Evolutionary conservation across 2,797 vertebrate genomes (phyloP).

Genomic region (Aulostomus chinensis): DNA sequence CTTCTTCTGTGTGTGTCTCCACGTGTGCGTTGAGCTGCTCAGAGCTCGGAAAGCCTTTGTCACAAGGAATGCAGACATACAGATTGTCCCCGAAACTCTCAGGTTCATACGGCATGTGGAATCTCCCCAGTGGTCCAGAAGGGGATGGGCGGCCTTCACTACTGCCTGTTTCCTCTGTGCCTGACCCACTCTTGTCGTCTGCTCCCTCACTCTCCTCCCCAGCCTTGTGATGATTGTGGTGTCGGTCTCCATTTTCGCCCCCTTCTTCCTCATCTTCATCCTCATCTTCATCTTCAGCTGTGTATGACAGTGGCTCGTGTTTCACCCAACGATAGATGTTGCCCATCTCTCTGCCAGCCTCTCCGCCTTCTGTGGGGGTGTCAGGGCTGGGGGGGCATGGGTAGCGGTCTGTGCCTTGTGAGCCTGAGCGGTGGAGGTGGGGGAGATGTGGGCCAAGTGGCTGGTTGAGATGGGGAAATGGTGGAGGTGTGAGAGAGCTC

Average conservation of each 20-base stretch:
- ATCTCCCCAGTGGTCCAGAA: slow-evolving; percentile 85
- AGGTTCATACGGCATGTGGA: slow-evolving; percentile 93
- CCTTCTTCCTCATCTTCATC: slow-evolving; percentile 90
- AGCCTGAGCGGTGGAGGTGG: slow-evolving; percentile 77
- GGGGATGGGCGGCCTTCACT: slow-evolving; percentile 93
- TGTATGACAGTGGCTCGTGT: slow-evolving; percentile 84
- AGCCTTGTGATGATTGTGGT: slow-evolving; percentile 76
- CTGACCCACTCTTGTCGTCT: slow-evolving; percentile 92
- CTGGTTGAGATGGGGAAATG: slow-evolving; percentile 82
- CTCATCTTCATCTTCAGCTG: slow-evolving; percentile 87
- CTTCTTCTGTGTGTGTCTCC: slow-evolving; percentile 97
- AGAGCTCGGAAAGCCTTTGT: slow-evolving; percentile 97
- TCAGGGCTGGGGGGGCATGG: slow-evolving; percentile 76
- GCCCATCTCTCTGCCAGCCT: slow-evolving; percentile 72
- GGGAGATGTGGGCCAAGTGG: slow-evolving; percentile 79
- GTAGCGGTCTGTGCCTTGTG: slow-evolving; percentile 77
- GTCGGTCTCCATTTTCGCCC: slow-evolving; percentile 78
- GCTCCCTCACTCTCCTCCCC: slow-evolving; percentile 80
- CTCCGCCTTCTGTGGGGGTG: slow-evolving; percentile 70
- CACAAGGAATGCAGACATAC: slow-evolving; percentile 98
- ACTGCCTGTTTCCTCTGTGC: slow-evolving; percentile 96
- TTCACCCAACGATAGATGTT: slow-evolving; percentile 95
- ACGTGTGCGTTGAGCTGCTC: slow-evolving; percentile 99
- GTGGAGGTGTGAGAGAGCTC: slow-evolving; percentile 71
- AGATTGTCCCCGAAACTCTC: slow-evolving; percentile 98